These are phyloP conservation scores for Platycheirus rosarum DNA, from an alignment of 2,888 invertebrate species.

Conservation along the genomic window DNA sequence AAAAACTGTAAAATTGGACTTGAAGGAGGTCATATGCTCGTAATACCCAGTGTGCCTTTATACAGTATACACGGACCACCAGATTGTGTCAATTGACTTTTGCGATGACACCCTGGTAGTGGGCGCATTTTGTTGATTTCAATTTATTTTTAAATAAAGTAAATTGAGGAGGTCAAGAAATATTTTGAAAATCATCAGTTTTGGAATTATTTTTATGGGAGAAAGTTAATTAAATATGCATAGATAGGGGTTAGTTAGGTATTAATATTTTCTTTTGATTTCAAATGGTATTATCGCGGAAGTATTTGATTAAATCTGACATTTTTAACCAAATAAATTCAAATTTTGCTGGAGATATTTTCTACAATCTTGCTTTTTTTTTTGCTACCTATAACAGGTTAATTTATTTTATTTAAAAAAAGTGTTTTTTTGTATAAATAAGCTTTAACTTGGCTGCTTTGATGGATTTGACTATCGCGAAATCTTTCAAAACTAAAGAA, in stretches of 20 bases:
- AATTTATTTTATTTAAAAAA: too few species aligned
- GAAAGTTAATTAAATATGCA: slow-evolving; percentile 64
- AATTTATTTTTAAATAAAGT: slow-evolving; percentile 61
- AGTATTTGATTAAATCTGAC: slow-evolving; percentile 30
- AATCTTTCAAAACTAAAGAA: too few species aligned
- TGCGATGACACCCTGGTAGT: slow-evolving; percentile 39
- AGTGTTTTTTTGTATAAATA: too few species aligned
- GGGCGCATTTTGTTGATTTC: slow-evolving; percentile 57
- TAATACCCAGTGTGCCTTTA: not conserved
- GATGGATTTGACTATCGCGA: too few species aligned
- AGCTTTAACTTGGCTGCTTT: too few species aligned
- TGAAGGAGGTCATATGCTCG: slow-evolving; percentile 37
- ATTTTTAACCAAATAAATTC: not conserved
- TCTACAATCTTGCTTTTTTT: too few species aligned
- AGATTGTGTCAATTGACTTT: slow-evolving; percentile 65
- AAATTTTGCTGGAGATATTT: too few species aligned
- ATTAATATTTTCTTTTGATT: slow-evolving; percentile 32
- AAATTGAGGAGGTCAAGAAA: slow-evolving; percentile 51
- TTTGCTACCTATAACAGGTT: too few species aligned
- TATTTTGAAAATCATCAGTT: slow-evolving; percentile 12
- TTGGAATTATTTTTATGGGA: slow-evolving; percentile 31
- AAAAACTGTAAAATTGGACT: slow-evolving; percentile 63
- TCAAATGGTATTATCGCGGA: slow-evolving; percentile 36
- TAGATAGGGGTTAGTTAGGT: slow-evolving; percentile 50
- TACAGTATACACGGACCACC: slow-evolving; percentile 34